phyloP scores from a whole-genome alignment of 2,113 vertebrate species.

The Leptosomus discolor region DNA sequence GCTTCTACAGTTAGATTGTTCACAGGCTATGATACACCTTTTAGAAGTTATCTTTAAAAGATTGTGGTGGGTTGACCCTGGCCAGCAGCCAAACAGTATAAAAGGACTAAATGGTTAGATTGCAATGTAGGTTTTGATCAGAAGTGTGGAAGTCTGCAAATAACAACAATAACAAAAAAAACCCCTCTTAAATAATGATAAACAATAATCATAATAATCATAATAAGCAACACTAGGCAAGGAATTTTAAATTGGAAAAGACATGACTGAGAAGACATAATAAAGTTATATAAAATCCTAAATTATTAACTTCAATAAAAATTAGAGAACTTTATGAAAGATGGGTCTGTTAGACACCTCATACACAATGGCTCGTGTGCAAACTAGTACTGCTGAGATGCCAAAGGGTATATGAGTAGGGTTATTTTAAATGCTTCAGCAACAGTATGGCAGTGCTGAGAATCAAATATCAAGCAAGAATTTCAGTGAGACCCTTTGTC shows the following conservation, averaged over 20 bases:
- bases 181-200: too few relatives aligned
- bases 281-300: background rate
- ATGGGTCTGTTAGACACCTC: background rate
- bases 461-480: background rate
- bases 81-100: background rate
- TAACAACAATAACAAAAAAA: background rate
- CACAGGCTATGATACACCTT: background rate
- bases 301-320: background rate
- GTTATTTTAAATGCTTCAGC: background rate
- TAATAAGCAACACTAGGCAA: background rate
- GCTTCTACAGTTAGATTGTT: background rate
- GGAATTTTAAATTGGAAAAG: background rate
- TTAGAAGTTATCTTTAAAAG: background rate
- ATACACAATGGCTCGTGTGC: background rate
- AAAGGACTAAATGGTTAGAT: background rate
- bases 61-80: background rate
- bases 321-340: background rate
- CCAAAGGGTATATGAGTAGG: fast-evolving
- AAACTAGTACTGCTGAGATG: background rate
- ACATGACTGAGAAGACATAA: background rate
- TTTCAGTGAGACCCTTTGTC: background rate
- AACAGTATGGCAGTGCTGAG: background rate
- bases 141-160: background rate
- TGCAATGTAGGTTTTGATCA: background rate
- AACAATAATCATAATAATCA: too few relatives aligned